These are phyloP conservation scores for Tachystola acroxantha DNA, from an alignment of 2,888 invertebrate genomes.

Conservation along the genomic window DNA sequence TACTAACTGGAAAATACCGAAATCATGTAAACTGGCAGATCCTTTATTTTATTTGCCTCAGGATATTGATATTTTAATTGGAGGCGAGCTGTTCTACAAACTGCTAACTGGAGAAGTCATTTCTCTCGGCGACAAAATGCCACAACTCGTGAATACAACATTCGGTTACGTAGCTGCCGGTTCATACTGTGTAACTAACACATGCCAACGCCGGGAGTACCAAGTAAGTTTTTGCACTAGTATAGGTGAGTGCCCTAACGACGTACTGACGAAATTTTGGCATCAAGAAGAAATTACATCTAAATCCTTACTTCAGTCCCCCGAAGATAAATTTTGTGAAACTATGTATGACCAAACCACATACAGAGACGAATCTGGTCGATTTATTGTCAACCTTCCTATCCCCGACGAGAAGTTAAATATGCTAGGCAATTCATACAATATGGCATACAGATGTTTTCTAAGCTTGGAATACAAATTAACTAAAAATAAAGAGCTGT, in stretches of 20 bases:
- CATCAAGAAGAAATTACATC: neutral
- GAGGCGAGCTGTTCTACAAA: neutral
- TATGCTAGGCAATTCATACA: constrained; percentile 14
- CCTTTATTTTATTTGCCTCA: neutral
- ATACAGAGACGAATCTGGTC: constrained; percentile 5
- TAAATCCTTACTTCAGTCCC: neutral
- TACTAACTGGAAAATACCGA: neutral
- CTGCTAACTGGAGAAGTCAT: neutral
- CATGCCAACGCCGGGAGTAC: neutral
- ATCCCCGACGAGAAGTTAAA: constrained; percentile 9
- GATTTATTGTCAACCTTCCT: constrained; percentile 9
- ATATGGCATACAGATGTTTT: constrained; percentile 14
- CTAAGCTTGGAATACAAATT: constrained; percentile 14
- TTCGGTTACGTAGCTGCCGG: neutral
- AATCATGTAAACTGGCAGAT: neutral
- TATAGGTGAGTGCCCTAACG: neutral
- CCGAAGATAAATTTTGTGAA: constrained; percentile 13
- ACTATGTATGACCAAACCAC: constrained; percentile 10
- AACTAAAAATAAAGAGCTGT: constrained; percentile 6
- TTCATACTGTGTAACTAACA: neutral
- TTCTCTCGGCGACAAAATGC: neutral
- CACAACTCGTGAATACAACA: neutral
- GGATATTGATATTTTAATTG: neutral
- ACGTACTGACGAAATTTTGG: neutral
- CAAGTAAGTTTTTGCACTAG: too few species aligned